These are phyloP conservation scores for Solea solea DNA, from an alignment of 2,113 vertebrate species.

Conservation along the genomic window DNA sequence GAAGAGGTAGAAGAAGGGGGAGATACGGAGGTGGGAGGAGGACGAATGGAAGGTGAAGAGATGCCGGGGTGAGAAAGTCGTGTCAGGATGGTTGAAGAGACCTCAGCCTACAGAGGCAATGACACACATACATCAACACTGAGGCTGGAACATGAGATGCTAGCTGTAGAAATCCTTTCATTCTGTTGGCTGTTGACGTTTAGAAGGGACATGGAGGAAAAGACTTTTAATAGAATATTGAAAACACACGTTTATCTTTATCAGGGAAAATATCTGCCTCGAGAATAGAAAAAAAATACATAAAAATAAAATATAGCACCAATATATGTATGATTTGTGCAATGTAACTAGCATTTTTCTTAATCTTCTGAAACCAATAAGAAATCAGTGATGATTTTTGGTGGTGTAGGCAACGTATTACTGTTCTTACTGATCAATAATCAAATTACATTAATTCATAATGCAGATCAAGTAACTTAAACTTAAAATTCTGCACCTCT, in stretches of 20 bases:
- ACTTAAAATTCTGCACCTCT: too few relatives aligned
- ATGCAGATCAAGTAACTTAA: too few relatives aligned
- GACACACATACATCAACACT: conserved; percentile 44
- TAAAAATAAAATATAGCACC: too few relatives aligned
- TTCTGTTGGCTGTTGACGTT: background rate
- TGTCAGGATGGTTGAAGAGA: conserved; percentile 35
- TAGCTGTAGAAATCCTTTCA: background rate
- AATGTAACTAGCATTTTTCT: too few relatives aligned
- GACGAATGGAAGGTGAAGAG: conserved; percentile 58
- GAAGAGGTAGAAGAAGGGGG: conserved; percentile 28
- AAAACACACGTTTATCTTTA: background rate
- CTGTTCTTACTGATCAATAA: too few relatives aligned
- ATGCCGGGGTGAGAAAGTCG: conserved; percentile 41
- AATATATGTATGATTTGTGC: too few relatives aligned
- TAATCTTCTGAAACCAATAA: too few relatives aligned
- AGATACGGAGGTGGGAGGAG: conserved; percentile 8
- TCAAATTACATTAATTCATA: too few relatives aligned
- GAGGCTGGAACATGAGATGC: conserved; percentile 14
- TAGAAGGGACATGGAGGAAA: conserved; percentile 37
- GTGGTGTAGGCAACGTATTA: too few relatives aligned
- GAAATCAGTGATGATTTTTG: too few relatives aligned
- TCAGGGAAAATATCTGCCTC: too few relatives aligned
- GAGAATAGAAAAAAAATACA: too few relatives aligned
- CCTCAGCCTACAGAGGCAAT: conserved; percentile 66
- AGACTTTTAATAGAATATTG: background rate